Evolutionary conservation across 2,113 vertebrate genomes (phyloP).

Genomic region (Hyla sarda): DNA sequence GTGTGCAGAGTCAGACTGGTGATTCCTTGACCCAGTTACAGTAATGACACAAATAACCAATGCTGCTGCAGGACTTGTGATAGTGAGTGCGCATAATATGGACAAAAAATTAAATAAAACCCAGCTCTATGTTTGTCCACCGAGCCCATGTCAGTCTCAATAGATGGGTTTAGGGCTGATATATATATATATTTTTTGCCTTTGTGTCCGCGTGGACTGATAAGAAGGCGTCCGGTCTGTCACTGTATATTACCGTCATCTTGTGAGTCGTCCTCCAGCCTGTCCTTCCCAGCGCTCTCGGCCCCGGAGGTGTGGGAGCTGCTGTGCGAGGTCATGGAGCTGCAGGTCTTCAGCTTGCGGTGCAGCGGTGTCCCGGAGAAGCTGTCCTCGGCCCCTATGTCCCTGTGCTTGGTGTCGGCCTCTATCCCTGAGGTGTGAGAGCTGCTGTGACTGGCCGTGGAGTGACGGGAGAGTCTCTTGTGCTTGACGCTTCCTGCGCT

Average conservation of each 20-base stretch:
- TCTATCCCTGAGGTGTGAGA: slow-evolving; percentile 97
- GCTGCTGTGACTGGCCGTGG: slow-evolving; percentile 91
- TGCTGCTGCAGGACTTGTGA: too few relatives aligned
- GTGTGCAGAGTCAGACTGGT: too few relatives aligned
- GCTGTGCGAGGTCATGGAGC: slow-evolving; percentile 91
- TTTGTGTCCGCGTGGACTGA: too few relatives aligned
- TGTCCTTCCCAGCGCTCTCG: slow-evolving; percentile 92
- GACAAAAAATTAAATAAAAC: too few relatives aligned
- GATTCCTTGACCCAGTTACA: too few relatives aligned
- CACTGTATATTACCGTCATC: slow-evolving; percentile 79
- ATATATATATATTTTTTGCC: too few relatives aligned
- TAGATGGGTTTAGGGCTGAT: too few relatives aligned
- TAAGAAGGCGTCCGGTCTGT: too few relatives aligned
- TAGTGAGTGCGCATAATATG: too few relatives aligned
- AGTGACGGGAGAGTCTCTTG: slow-evolving; percentile 89
- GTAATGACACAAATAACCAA: too few relatives aligned
- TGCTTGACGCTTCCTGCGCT: slow-evolving; percentile 84
- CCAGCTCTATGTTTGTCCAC: too few relatives aligned
- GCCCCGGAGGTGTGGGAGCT: slow-evolving; percentile 96
- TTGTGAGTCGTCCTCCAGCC: slow-evolving; percentile 86
- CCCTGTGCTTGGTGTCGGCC: slow-evolving; percentile 76
- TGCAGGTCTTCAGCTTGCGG: slow-evolving; percentile 87
- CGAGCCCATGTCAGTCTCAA: too few relatives aligned
- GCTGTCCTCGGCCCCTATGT: slow-evolving; percentile 75
- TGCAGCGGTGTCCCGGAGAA: slow-evolving; percentile 77